Evolutionary conservation across 2,113 vertebrate genomes (phyloP).

Genomic region (Danio rerio): GRCz12tu NC_133199.1:29033501-29034000

Average conservation of each 20-base stretch:
- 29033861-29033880: slow-evolving; percentile 38
- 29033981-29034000: slow-evolving; percentile 39
- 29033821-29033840: slow-evolving; percentile 44
- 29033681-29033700: slow-evolving; percentile 25
- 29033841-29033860: slow-evolving; percentile 26
- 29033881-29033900: slow-evolving; percentile 53
- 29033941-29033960: slow-evolving; percentile 6
- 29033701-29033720: slow-evolving; percentile 3
- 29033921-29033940: slow-evolving; percentile 33
- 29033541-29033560: not conserved
- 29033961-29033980: slow-evolving; percentile 33
- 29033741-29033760: slow-evolving; percentile 25
- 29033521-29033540: not conserved
- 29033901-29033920: slow-evolving; percentile 53
- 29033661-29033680: slow-evolving; percentile 5
- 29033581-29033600: not conserved
- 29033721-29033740: slow-evolving; percentile 30
- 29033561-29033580: not conserved
- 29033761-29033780: slow-evolving; percentile 50
- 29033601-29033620: not conserved
- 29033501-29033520: not conserved
- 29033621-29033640: slow-evolving; percentile 23
- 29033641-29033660: not conserved
- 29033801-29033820: slow-evolving; percentile 52
- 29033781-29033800: slow-evolving; percentile 56